Base-by-base conservation (phyloP, 35 echinoderm and acorn worm genomes). In the Diadema setosum region DNA sequence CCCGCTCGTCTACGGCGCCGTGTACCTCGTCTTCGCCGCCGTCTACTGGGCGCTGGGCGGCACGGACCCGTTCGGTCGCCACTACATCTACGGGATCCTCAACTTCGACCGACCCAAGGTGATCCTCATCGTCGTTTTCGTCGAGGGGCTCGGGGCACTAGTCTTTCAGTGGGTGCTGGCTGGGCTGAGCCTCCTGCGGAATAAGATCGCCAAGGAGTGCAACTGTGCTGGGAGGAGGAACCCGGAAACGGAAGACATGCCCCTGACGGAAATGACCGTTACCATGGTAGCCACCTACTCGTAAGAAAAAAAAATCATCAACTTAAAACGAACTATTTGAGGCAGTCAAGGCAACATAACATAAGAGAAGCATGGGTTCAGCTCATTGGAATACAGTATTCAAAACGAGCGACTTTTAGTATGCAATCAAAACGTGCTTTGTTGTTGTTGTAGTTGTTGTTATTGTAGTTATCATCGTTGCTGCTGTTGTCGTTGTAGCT, bases 31-130 rank as follows among this genome's bases (percentile, higher is more conserved):
- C 41, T 90, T 90, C 46, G 63, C 88, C 3, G 27, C 64, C 15
- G 50, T 90, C 65, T 90, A 90, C 63, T 90, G 35, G 30, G 39
- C 44, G 34, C 37, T 81, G 21, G 88, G 88, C 15, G 88, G 88
- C 0, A 64, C 81, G 24, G 58, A 84, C 26, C 58, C 58, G 18
- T 44, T 24, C 37, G 73, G 73, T 25, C 73, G n/a, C 25, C 39
- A 12, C 2, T 44, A 78, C n/a, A 78, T 78, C 73, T 78, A 78
- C 30, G 9, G 33, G 3, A 20, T 78, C 3, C 37, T 78, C 14
- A 41, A 78, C 36, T 78, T 42, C 73, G 44, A 7, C 73, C 73
- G 23, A 25, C 39, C 73, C 12, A 78, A 41, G 73, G 44, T 9
- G n/a, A 16, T 44, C 1, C 34, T n/a, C 11, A 33, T 78, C 1